A percentile compares a stretch with the other conserved stretches of the same genome.
Evolutionary conservation across 2,888 invertebrate genomes (phyloP).

Genomic region (Melanostoma scalare): DNA sequence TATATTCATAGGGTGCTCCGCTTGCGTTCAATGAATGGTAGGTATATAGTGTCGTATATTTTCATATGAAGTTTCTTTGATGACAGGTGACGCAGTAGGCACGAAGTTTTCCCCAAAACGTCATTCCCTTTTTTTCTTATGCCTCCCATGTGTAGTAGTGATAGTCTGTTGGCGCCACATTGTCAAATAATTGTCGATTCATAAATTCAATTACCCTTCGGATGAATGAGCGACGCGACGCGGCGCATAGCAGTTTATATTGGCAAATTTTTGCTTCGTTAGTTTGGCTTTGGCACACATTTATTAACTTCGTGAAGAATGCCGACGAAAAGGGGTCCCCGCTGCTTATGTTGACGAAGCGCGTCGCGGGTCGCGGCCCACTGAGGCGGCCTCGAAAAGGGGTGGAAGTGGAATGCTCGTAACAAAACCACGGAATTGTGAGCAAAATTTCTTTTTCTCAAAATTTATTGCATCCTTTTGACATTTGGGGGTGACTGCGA

Average conservation of each 20-base stretch:
- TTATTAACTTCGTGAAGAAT: slow-evolving; percentile 59
- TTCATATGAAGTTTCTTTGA: slow-evolving; percentile 33
- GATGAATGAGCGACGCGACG: slow-evolving; percentile 30
- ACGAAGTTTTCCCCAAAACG: slow-evolving; percentile 3
- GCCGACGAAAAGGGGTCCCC: slow-evolving; percentile 53
- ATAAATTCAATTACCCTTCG: slow-evolving; percentile 68
- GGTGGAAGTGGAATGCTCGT: slow-evolving; percentile 20
- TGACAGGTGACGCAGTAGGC: slow-evolving; percentile 65
- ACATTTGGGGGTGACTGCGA: slow-evolving; percentile 25
- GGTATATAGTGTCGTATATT: slow-evolving; percentile 1
- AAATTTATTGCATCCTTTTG: slow-evolving; percentile 70
- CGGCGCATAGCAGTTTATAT: slow-evolving; percentile 5
- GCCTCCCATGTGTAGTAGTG: background rate
- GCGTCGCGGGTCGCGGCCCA: too few relatives aligned
- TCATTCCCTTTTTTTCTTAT: background rate
- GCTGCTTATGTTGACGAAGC: background rate
- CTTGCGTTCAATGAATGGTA: slow-evolving; percentile 9
- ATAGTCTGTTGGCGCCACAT: slow-evolving; percentile 64
- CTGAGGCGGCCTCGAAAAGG: background rate
- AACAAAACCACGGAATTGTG: slow-evolving; percentile 46
- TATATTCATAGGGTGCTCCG: slow-evolving; percentile 58
- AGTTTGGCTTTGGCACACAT: slow-evolving; percentile 56
- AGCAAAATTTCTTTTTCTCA: slow-evolving; percentile 45
- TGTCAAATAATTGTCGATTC: slow-evolving; percentile 72
- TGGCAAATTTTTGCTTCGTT: slow-evolving; percentile 42